Evolutionary conservation across 1,140 invertebrate species (phyloP), one percentile per base, ranked within the genome.

Genomic region (Aphaenogaster floridana): DNA sequence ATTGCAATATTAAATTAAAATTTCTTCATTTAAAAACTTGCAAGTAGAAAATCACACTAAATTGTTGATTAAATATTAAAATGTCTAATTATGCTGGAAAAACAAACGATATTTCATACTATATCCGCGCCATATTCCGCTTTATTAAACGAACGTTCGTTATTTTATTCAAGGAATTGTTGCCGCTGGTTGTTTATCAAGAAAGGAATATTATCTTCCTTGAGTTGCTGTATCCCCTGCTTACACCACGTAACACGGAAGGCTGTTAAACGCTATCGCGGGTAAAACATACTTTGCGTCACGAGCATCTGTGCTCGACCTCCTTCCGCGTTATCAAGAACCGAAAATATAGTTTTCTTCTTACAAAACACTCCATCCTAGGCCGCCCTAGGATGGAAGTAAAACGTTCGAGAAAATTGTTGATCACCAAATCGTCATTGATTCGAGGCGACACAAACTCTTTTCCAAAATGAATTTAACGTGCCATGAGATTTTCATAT

Each of bases 301-400:
- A 78, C 57, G 76, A 81, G 76, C 86, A 90, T 91, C 89, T 88
- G 86, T 48, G 52, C 80, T 72, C 52, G 68, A 72, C 52, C 81
- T 90, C 77, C 61, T 81, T 88, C 64, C 61, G 80, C 66, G 87
- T 90, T 90, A 90, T 87, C 71, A 66, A 86, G 74, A 79, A 39
- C 48, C 68, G 42, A 83, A 83, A 83, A 83, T 83, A 83, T 74
- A 83, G 42, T 54, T 59, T 59, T 36, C 79, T 83, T 45, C 68
- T 83, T 83, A 57, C 17, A 21, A 21, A 66, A 54, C 45, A 80
- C 52, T 71, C 21, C 50, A 17, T 9, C 79, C 39, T 28, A 28
- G 28, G 28, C 28, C 28, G 28, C 72, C 9, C 11, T 72, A 13
- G 39, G 15, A 34, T 45, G 15, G 39, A 57, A 45, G 21, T 52